These are phyloP conservation scores for Channa maculata DNA, from an alignment of 2,113 vertebrate genomes.

Conservation along the genomic window DNA sequence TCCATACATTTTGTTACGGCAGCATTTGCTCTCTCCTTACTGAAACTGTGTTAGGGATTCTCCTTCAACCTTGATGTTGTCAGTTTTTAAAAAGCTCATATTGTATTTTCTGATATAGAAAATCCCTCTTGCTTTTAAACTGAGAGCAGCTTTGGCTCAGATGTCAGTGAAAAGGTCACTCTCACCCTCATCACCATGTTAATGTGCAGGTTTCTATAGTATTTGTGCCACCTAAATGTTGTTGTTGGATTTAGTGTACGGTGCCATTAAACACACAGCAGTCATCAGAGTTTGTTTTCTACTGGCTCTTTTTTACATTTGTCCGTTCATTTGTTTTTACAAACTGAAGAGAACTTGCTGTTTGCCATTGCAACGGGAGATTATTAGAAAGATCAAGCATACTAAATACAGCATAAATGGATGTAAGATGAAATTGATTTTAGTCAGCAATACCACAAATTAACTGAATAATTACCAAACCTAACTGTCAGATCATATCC, in stretches of 20 bases:
- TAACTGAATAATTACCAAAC: neutral
- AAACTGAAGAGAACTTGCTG: neutral
- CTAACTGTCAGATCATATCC: too few species aligned
- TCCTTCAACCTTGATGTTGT: too few species aligned
- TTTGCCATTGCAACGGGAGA: constrained; percentile 2
- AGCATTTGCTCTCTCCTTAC: too few species aligned
- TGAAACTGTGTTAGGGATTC: too few species aligned
- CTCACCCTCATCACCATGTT: neutral
- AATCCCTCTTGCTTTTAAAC: neutral
- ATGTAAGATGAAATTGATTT: too few species aligned
- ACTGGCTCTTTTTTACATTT: neutral
- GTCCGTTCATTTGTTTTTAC: too few species aligned
- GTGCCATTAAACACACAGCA: neutral
- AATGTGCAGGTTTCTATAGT: neutral
- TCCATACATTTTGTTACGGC: too few species aligned
- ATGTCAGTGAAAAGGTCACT: constrained; percentile 17
- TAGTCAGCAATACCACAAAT: neutral
- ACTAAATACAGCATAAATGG: neutral
- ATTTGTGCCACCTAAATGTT: neutral
- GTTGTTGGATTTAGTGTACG: constrained; percentile 38
- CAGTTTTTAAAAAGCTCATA: neutral
- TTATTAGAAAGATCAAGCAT: neutral
- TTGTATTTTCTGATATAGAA: too few species aligned
- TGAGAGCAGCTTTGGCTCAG: neutral
- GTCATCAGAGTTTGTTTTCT: neutral